These are phyloP conservation scores for Crypturellus tataupa DNA, from an alignment of 2,797 vertebrate species.

Conservation along the genomic window DNA sequence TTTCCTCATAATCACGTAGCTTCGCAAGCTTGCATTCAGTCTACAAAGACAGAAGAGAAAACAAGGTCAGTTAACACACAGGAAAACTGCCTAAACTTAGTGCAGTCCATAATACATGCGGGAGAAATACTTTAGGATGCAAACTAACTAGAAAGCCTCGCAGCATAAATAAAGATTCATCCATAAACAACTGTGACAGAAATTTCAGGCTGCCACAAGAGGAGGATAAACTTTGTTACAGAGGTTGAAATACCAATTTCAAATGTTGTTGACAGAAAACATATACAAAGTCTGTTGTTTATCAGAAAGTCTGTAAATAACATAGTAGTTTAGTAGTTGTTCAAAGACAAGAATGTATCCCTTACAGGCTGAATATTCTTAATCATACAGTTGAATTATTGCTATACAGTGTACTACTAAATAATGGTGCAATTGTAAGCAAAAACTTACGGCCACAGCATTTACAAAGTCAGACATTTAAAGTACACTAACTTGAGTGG, in stretches of 20 bases:
- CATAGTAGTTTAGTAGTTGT: neutral
- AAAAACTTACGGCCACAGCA: neutral
- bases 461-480: neutral
- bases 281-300: neutral
- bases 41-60: slow-evolving; percentile 69
- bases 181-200: neutral
- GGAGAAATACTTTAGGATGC: neutral
- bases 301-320: neutral
- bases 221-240: neutral
- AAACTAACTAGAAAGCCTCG: neutral
- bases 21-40: slow-evolving; percentile 93
- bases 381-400: neutral
- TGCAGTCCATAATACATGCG: neutral
- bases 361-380: neutral
- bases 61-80: neutral
- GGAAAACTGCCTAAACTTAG: neutral
- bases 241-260: neutral
- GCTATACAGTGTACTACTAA: neutral
- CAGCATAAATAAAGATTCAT: neutral
- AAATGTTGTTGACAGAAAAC: neutral
- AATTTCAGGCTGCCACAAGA: neutral
- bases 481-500: neutral
- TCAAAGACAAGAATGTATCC: neutral
- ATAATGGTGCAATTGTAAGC: too few relatives aligned
- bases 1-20: slow-evolving; percentile 94